Base-by-base conservation (phyloP, 1,140 invertebrate genomes). In the Ips typographus region DNA sequence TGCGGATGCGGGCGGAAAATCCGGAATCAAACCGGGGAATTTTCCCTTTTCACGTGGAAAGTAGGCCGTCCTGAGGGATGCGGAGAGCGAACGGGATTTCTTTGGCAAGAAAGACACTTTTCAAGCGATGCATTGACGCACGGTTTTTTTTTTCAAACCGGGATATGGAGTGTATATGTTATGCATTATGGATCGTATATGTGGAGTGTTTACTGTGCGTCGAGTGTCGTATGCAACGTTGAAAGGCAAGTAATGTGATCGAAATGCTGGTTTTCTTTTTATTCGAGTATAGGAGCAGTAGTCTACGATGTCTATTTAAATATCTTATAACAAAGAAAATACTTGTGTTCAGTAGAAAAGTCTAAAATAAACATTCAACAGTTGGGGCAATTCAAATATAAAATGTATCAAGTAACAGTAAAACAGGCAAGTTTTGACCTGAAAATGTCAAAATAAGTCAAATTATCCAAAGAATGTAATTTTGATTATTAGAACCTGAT, bases 41-140 rank as follows among this genome's bases (percentile, higher is more conserved):
- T 67, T 53, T 40, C 57, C 47, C 49, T 52, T 67, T 60, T 59
- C 65, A 52, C 40, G 39, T 39, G 61, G 22, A 63, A 63, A 57
- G 53, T 56, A 65, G 53, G 42, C 42, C 64, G 64, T 65, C 64
- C 64, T 57, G 56, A 47, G 64, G 57, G 62, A 64, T 49, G 4
- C 40, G 39, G 3, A 7, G 8, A 7, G 40, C 40, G 52, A 55
- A 43, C 60, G 38, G 64, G 53, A 53, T 57, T 65, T 65, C 64
- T 65, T 65, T 65, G 57, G n/a, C 41, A 38, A 65, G 55, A 65
- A 65, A 65, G 64, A 57, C 64, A 65, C 64, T 65, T 65, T 65
- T 65, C 64, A 65, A 56, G 52, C 53, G 64, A 65, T 65, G 53
- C 52, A 65, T 65, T 65, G 64, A 65, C 64, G 53, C 53, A 65